Conservation (phyloP, 2,888 invertebrate species). For the Toxonevra muliebris region DNA sequence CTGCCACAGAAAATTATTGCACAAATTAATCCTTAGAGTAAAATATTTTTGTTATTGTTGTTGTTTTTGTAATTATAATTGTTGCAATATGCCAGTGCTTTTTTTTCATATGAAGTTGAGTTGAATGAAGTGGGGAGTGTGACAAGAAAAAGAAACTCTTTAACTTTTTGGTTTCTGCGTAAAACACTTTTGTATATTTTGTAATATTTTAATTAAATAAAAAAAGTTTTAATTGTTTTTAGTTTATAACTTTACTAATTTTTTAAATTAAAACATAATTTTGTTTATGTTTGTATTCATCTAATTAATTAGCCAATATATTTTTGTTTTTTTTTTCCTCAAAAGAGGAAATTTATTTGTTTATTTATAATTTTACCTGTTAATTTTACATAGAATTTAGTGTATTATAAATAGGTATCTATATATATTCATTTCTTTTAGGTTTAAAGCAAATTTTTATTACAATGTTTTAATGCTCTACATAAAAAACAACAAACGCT, state of each 20-base stretch:
- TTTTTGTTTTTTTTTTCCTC: too few relatives aligned
- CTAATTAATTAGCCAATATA: too few relatives aligned
- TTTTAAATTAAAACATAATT: too few relatives aligned
- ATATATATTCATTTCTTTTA: conserved; percentile 13
- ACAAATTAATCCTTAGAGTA: conserved; percentile 30
- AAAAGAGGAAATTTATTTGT: too few relatives aligned
- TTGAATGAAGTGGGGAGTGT: background rate
- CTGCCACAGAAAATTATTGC: conserved; percentile 58
- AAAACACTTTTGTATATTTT: conserved; percentile 19
- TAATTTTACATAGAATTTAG: too few relatives aligned
- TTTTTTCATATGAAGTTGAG: conserved; percentile 19
- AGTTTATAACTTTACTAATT: too few relatives aligned
- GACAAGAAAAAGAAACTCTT: too few relatives aligned
- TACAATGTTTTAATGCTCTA: conserved; percentile 2
- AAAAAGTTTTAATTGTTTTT: too few relatives aligned
- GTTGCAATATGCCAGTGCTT: conserved; percentile 1
- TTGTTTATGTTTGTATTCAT: too few relatives aligned
- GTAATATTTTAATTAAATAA: conserved; percentile 3
- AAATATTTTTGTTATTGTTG: conserved; percentile 10
- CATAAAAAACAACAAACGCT: conserved; percentile 1
- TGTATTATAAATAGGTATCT: too few relatives aligned
- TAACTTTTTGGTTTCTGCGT: background rate
- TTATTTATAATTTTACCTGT: too few relatives aligned
- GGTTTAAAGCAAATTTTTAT: background rate
- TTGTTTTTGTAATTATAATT: conserved; percentile 17